phyloP scores from a whole-genome alignment of 1,140 invertebrate species.

The Drosophila arawakana region DNA sequence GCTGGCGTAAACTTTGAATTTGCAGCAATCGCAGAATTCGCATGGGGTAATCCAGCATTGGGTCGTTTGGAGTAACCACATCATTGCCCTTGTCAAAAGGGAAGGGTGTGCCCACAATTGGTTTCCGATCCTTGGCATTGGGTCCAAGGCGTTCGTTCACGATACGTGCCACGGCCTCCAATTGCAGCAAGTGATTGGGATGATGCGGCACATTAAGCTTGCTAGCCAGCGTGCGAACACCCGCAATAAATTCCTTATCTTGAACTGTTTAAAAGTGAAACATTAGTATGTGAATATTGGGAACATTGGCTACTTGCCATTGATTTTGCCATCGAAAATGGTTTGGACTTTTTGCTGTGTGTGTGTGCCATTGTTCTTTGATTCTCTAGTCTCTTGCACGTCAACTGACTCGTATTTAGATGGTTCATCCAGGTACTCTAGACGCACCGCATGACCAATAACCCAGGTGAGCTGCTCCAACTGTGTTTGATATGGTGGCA shows the following conservation, averaged over 20 bases:
- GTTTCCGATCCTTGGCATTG: conserved; percentile 88
- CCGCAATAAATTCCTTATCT: conserved; percentile 92
- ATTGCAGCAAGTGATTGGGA: conserved; percentile 91
- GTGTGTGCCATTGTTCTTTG: conserved; percentile 84
- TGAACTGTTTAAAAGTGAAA: conserved; percentile 87
- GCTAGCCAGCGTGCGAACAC: conserved; percentile 91
- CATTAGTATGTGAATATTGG: background rate
- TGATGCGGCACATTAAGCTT: conserved; percentile 92
- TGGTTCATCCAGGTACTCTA: conserved; percentile 92
- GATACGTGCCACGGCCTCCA: conserved; percentile 90
- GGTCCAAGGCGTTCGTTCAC: conserved; percentile 88
- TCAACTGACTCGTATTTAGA: conserved; percentile 89
- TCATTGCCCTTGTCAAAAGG: conserved; percentile 86
- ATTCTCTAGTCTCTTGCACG: conserved; percentile 85
- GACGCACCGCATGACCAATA: conserved; percentile 91
- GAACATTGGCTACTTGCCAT: conserved; percentile 81
- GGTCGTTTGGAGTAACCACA: conserved; percentile 86
- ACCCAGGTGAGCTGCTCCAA: conserved; percentile 93
- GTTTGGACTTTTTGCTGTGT: conserved; percentile 48
- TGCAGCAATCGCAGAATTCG: conserved; percentile 94
- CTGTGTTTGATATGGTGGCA: conserved; percentile 85
- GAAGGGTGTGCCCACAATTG: conserved; percentile 89
- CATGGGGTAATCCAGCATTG: conserved; percentile 90
- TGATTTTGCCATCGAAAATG: conserved; percentile 78
- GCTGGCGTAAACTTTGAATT: conserved; percentile 94